Evolutionary conservation across 2,113 vertebrate species (phyloP), one percentile per base, ranked within the genome.

Genomic region (Apodemus sylvaticus): DNA sequence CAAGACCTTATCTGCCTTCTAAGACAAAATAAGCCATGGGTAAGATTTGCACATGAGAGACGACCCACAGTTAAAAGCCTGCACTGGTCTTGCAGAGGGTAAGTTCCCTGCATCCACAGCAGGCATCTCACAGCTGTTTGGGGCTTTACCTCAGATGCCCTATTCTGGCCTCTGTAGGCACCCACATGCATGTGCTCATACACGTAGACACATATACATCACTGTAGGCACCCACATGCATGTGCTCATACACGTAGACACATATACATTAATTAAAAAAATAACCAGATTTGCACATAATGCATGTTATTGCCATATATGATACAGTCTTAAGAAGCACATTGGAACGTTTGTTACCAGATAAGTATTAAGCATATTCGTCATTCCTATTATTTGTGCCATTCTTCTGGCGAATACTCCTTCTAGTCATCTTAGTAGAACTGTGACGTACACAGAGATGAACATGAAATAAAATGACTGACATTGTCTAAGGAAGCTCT

Each of bases 291-390:
- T 48, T 86, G 39, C 5, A 11, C 42, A 51, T 76, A 77, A 55
- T 89, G 11, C 6, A 36, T 93, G 51, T 89, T 93, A 76, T 70
- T 91, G 39, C 22, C 92, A 10, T 19, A 76, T 77, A 55, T 60
- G 68, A 0, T 42, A 73, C 45, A 81, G 48, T 70, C 86, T 82
- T 86, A 95, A 87, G 70, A 92, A 76, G n/a, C 31, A 14, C 66
- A 64, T 89, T 58, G 92, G 29, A 95, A 92, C 22, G 87, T 87
- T 39, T 92, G 22, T n/a, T n/a, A 93, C 29, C 2, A 81, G 77
- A 42, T 79, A 76, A 87, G 3, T 95, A 78, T 91, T 93, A 48
- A 94, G n/a, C 36, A 68, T 83, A 78, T 86, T 92, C 42, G 90
- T 31, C 22, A 93, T 82, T 96, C 42, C 93, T 17, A 90, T 70